Evolutionary conservation across 1,140 invertebrate genomes (phyloP), one percentile per base, ranked within the genome.

Genomic region (Linepithema humile): DNA sequence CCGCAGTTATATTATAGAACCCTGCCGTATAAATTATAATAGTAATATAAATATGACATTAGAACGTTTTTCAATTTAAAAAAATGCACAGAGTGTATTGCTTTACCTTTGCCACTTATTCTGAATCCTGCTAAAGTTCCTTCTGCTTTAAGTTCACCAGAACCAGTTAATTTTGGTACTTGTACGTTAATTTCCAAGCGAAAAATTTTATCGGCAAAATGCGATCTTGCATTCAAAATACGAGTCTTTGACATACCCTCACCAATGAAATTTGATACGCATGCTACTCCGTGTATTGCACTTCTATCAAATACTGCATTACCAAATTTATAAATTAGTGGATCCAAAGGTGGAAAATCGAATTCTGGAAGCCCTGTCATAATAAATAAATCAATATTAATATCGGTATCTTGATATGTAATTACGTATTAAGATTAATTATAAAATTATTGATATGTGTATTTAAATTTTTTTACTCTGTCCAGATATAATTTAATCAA

Each of bases 351-450:
- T 48, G 57, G 57, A 17, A 75, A 23, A 0, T 48, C n/a, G 20
- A 23, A 48, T 64, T 75, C 40, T 23, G 73, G 73, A 17, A 75
- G 6, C 10, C 73, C 73, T 75, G 7, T 15, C 1, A 57, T 1
- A 15, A 26, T 62, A 32, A 32, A 32, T 32, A 32, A 35, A 2
- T 12, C 35, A 48, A 17, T 35, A 75, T 23, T 45, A 45, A 3
- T 59, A 23, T 17, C 2, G 3, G 0, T 15, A 4, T n/a, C 15
- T 43, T 29, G 3, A 12, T 7, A 26, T n/a, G n/a, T n/a, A n/a
- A n/a, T n/a, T n/a, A n/a, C n/a, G n/a, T n/a, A n/a, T n/a, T n/a
- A n/a, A n/a, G n/a, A n/a, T n/a, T n/a, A n/a, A n/a, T n/a, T n/a
- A n/a, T n/a, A n/a, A n/a, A n/a, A n/a, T n/a, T n/a, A n/a, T n/a